These are phyloP conservation scores for Nowickia ferox DNA, from an alignment of 2,888 invertebrate genomes.

Conservation along the genomic window DNA sequence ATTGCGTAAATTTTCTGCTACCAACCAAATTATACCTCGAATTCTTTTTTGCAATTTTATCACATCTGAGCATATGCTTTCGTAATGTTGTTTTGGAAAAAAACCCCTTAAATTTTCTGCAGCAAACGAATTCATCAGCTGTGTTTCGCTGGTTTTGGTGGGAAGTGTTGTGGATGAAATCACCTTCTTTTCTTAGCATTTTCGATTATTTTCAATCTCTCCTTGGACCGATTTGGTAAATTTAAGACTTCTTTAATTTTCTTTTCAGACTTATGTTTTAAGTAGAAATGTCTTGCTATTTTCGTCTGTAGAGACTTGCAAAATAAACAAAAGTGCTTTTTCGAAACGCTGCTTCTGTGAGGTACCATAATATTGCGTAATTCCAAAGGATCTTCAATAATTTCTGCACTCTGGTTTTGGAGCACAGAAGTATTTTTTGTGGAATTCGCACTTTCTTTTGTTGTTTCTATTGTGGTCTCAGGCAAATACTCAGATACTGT, in stretches of 20 bases:
- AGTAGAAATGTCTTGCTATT: background rate
- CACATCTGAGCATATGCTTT: background rate
- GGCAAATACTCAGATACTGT: conserved; percentile 14
- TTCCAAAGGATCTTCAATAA: conserved; percentile 5
- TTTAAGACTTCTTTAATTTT: background rate
- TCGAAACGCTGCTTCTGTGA: background rate
- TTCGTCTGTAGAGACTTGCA: conserved; percentile 10
- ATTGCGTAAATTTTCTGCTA: background rate
- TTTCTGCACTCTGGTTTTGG: background rate
- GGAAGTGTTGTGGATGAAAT: conserved; percentile 3
- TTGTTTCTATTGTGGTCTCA: background rate
- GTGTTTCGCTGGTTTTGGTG: background rate
- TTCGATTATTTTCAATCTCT: background rate
- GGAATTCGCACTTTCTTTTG: conserved; percentile 3
- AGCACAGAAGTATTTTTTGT: background rate
- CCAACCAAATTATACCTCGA: background rate
- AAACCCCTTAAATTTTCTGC: background rate
- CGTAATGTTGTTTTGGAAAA: background rate
- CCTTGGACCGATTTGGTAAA: background rate
- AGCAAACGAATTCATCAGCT: conserved; percentile 6
- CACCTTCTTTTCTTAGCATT: background rate
- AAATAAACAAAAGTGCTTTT: conserved; percentile 3
- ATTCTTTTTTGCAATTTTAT: background rate
- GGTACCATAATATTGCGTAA: background rate
- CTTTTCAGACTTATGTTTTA: conserved; percentile 5